phyloP scores from a whole-genome alignment of 2,113 vertebrate species.

The Nipponia nippon region DNA sequence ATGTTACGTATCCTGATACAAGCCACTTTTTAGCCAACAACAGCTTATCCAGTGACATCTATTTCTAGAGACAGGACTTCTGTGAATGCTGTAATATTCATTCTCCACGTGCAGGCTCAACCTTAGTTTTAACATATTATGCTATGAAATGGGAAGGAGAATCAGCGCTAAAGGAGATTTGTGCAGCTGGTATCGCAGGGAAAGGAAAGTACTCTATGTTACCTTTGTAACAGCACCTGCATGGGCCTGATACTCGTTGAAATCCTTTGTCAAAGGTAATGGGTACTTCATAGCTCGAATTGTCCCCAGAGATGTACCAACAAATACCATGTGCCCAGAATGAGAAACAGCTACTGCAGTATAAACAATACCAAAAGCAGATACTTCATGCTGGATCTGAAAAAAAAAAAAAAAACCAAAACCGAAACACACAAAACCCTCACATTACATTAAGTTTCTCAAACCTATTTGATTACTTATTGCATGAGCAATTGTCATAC shows the following conservation, averaged over 20 bases:
- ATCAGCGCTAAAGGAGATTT: background rate
- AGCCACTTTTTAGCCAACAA: background rate
- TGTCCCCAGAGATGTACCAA: conserved; percentile 85
- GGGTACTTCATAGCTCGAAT: conserved; percentile 88
- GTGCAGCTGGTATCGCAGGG: background rate
- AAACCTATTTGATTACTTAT: background rate
- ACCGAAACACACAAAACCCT: background rate
- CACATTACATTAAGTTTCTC: background rate
- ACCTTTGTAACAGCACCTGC: conserved; percentile 90
- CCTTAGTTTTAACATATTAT: background rate
- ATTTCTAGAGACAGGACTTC: background rate
- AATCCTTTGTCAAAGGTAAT: conserved; percentile 79
- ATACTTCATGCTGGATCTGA: conserved; percentile 84
- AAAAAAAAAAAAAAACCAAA: background rate
- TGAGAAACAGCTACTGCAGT: conserved; percentile 82
- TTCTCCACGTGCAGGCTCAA: background rate
- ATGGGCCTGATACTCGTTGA: conserved; percentile 87
- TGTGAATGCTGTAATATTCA: background rate
- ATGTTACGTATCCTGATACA: background rate
- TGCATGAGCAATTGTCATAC: background rate
- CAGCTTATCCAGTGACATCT: background rate
- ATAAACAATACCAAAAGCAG: conserved; percentile 76
- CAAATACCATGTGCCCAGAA: conserved; percentile 83
- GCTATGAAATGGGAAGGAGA: background rate
- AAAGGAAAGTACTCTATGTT: background rate